phyloP scores from a whole-genome alignment of 2,888 invertebrate species.

The Stenurella melanura region DNA sequence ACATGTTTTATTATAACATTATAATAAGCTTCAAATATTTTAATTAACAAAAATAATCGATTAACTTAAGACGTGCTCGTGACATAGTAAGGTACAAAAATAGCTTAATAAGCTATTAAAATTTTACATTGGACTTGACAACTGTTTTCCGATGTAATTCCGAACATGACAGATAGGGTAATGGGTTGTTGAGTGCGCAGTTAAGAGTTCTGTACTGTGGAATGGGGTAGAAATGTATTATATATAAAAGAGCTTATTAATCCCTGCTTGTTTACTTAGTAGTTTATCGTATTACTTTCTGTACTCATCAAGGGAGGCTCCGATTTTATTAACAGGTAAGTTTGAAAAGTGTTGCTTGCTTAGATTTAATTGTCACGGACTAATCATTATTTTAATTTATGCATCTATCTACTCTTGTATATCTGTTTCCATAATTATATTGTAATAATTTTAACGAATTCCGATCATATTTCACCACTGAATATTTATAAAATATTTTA shows the following conservation, averaged over 20 bases:
- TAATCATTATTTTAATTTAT: no score
- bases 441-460: no score
- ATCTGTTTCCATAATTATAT: no score
- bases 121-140: constrained; percentile 50
- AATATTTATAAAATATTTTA: no score
- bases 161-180: constrained; percentile 53
- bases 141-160: constrained; percentile 54
- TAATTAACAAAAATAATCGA: not conserved
- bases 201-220: constrained; percentile 45
- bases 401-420: no score
- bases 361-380: not conserved
- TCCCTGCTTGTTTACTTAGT: constrained; percentile 36
- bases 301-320: not conserved
- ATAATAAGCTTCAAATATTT: not conserved
- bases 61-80: not conserved
- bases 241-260: constrained; percentile 55
- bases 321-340: constrained; percentile 27
- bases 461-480: no score
- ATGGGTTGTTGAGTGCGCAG: constrained; percentile 59
- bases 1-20: not conserved
- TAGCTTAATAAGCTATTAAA: constrained; percentile 38
- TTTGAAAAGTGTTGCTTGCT: not conserved
- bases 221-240: constrained; percentile 50
- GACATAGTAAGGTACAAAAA: constrained; percentile 17
- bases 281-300: constrained; percentile 34